These are phyloP conservation scores for Paedocypris sp. DNA, from an alignment of 2,113 vertebrate genomes.

Conservation along the genomic window DNA sequence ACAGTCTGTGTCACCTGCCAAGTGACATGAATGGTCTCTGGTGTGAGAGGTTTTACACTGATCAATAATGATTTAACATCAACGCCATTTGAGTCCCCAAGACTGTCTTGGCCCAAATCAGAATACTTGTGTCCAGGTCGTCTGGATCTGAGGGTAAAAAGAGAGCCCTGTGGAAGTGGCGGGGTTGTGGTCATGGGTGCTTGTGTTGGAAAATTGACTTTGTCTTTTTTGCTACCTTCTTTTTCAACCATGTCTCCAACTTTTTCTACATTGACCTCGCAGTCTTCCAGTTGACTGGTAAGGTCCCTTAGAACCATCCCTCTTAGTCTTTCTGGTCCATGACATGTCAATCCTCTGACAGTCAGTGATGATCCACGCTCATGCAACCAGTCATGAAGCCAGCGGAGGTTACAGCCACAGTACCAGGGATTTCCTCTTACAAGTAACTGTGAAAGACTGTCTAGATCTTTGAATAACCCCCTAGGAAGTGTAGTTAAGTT, in stretches of 20 bases:
- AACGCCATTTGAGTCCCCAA: constrained; percentile 50
- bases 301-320: constrained; percentile 78
- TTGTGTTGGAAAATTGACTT: constrained; percentile 43
- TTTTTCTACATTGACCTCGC: constrained; percentile 64
- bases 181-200: constrained; percentile 62
- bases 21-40: constrained; percentile 78
- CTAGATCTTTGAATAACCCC: constrained; percentile 78
- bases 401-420: constrained; percentile 83
- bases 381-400: constrained; percentile 83
- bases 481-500: constrained; percentile 81
- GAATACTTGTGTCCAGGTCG: constrained; percentile 70
- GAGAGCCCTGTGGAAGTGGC: constrained; percentile 72
- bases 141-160: constrained; percentile 75
- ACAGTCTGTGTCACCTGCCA: constrained; percentile 68
- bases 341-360: constrained; percentile 81
- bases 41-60: constrained; percentile 75
- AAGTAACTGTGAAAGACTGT: constrained; percentile 74
- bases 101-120: constrained; percentile 60
- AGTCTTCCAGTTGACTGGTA: constrained; percentile 76
- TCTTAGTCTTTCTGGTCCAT: constrained; percentile 74
- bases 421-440: constrained; percentile 88
- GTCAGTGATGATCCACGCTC: constrained; percentile 68
- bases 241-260: constrained; percentile 43
- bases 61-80: constrained; percentile 67
- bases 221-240: constrained; percentile 43